phyloP scores from a whole-genome alignment of 2,797 vertebrate species.

The Todus mexicanus region DNA sequence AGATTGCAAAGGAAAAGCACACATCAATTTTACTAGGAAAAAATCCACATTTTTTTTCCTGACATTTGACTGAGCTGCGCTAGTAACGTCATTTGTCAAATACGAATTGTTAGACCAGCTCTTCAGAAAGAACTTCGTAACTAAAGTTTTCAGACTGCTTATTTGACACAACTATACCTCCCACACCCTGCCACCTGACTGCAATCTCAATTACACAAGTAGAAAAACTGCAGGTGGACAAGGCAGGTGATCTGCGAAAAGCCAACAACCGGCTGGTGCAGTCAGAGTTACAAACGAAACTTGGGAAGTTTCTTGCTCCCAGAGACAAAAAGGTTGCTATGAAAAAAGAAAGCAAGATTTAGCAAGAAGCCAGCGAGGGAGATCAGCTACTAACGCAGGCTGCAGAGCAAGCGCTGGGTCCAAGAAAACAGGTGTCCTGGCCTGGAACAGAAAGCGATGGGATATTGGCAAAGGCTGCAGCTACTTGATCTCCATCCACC shows the following conservation, averaged over 20 bases:
- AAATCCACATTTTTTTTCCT: not conserved
- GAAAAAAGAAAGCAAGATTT: not conserved
- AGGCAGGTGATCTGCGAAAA: not conserved
- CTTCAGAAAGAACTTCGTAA: not conserved
- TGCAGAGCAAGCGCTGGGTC: not conserved
- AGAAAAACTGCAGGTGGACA: not conserved
- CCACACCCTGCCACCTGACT: not conserved
- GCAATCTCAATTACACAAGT: not conserved
- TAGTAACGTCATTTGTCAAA: not conserved
- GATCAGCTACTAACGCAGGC: not conserved
- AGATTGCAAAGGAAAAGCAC: not conserved
- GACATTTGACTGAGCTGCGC: not conserved
- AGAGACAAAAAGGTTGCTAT: not conserved
- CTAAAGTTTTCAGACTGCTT: not conserved
- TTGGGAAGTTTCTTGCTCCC: not conserved
- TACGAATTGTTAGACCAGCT: not conserved
- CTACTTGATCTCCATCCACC: not conserved
- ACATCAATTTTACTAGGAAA: not conserved
- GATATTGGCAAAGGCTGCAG: not conserved
- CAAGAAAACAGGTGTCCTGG: not conserved
- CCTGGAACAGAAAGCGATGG: not conserved
- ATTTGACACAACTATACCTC: not conserved
- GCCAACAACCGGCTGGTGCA: not conserved
- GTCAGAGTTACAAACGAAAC: not conserved
- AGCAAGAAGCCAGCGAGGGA: not conserved